A percentile compares a stretch with the other conserved stretches of the same genome.
Evolutionary conservation across 2,113 vertebrate genomes (phyloP).

Genomic region (Electrona antarctica): DNA sequence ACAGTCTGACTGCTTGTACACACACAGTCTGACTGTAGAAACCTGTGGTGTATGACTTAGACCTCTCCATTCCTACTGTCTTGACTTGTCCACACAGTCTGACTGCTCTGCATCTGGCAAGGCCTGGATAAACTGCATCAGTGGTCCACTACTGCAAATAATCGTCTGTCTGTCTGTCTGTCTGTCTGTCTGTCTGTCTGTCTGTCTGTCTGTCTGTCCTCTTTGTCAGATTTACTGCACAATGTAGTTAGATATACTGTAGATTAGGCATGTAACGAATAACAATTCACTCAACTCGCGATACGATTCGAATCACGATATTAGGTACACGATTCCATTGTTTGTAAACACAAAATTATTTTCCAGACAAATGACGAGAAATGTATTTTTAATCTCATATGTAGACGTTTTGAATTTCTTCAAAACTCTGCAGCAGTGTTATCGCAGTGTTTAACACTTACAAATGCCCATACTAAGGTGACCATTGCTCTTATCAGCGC

Average conservation of each 20-base stretch:
- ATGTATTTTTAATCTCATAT: no score
- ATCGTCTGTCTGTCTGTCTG: neutral
- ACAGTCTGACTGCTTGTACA: neutral
- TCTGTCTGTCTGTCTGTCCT: neutral
- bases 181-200: no score
- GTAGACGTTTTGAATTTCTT: no score
- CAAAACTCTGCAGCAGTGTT: no score
- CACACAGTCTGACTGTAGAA: neutral
- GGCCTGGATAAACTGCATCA: neutral
- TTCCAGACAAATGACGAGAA: no score
- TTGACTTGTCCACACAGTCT: conserved; percentile 2
- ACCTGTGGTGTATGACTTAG: neutral
- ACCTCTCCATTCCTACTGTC: conserved; percentile 20
- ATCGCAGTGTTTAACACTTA: no score
- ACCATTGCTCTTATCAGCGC: no score
- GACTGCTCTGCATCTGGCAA: neutral
- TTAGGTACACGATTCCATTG: neutral
- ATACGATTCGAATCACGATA: neutral
- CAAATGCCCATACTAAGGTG: no score
- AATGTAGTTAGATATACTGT: no score
- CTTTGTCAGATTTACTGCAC: neutral
- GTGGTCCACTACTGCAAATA: neutral
- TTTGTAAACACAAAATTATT: no score
- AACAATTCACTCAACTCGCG: no score
- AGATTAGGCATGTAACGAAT: no score